Conservation (phyloP, 2,113 vertebrate species). For the Atractosteus spatula region DNA sequence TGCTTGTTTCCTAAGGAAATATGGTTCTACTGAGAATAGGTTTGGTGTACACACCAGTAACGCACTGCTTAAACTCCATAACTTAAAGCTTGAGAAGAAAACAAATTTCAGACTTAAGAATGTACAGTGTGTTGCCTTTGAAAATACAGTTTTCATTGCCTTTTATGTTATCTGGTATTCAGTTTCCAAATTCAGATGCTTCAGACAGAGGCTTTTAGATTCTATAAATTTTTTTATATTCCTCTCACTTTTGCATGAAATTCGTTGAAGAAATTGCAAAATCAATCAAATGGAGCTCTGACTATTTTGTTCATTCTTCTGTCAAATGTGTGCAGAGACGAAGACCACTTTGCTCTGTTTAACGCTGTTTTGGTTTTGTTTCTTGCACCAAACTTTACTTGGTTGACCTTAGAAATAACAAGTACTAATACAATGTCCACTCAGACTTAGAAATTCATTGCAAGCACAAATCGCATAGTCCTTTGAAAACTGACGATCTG, state of each 20-base stretch:
- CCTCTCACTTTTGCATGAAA: constrained; percentile 9
- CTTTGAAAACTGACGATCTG: too few relatives aligned
- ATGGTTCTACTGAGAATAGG: constrained; percentile 56
- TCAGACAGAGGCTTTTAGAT: background rate
- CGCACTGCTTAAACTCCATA: constrained; percentile 33
- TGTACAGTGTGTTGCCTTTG: constrained; percentile 57
- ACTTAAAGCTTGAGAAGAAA: constrained; percentile 27
- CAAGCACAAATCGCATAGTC: too few relatives aligned
- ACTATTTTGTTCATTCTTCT: constrained; percentile 8
- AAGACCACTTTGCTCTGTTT: background rate
- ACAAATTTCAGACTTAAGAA: constrained; percentile 51
- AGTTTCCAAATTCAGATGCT: constrained; percentile 1
- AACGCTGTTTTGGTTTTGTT: too few relatives aligned
- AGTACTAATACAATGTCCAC: too few relatives aligned
- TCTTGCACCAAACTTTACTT: too few relatives aligned
- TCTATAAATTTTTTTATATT: background rate
- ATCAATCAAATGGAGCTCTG: constrained; percentile 15
- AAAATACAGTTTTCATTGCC: constrained; percentile 38
- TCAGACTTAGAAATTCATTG: too few relatives aligned
- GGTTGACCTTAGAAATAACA: too few relatives aligned
- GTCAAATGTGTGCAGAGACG: constrained; percentile 19
- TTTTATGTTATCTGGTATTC: constrained; percentile 42
- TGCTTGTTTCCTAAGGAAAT: constrained; percentile 77
- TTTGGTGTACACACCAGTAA: constrained; percentile 32
- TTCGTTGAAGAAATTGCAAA: constrained; percentile 23